phyloP scores from a whole-genome alignment of 2,888 invertebrate species.

The Hemistola chrysoprasaria region DNA sequence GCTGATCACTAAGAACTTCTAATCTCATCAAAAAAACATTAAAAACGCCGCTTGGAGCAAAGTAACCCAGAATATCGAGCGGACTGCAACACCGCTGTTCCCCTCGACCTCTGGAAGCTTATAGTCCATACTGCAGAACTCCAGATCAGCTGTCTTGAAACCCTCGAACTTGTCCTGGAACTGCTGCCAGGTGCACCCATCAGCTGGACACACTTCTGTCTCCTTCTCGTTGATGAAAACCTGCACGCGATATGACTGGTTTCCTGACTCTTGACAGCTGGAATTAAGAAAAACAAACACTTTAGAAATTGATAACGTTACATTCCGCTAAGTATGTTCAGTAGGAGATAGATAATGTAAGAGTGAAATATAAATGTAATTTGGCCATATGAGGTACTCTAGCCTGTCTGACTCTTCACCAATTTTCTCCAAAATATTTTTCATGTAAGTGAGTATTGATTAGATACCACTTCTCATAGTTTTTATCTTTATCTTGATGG shows the following conservation, averaged over 20 bases:
- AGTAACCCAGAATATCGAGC: conserved; percentile 10
- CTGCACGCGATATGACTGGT: conserved; percentile 47
- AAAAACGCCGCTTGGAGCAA: conserved; percentile 16
- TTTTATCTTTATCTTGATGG: too few relatives aligned
- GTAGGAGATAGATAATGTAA: too few relatives aligned
- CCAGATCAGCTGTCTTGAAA: conserved; percentile 43
- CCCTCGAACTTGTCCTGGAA: conserved; percentile 53
- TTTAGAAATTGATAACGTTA: not conserved
- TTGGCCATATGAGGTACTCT: too few relatives aligned
- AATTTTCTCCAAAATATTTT: too few relatives aligned
- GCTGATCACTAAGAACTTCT: not conserved
- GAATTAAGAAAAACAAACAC: conserved; percentile 23
- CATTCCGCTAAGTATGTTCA: too few relatives aligned
- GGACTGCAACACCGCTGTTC: conserved; percentile 8
- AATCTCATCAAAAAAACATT: conserved; percentile 6
- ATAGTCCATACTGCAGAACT: conserved; percentile 51
- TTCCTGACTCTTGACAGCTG: conserved; percentile 49
- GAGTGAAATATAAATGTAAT: too few relatives aligned
- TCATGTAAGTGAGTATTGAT: too few relatives aligned
- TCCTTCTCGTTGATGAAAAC: conserved; percentile 59
- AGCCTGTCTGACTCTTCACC: too few relatives aligned
- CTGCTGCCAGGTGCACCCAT: conserved; percentile 61
- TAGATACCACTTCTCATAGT: too few relatives aligned
- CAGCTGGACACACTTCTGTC: conserved; percentile 52
- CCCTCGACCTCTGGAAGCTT: conserved; percentile 16